Base-by-base conservation (phyloP, 1,140 invertebrate species). In the Sinonovacula constricta region DNA sequence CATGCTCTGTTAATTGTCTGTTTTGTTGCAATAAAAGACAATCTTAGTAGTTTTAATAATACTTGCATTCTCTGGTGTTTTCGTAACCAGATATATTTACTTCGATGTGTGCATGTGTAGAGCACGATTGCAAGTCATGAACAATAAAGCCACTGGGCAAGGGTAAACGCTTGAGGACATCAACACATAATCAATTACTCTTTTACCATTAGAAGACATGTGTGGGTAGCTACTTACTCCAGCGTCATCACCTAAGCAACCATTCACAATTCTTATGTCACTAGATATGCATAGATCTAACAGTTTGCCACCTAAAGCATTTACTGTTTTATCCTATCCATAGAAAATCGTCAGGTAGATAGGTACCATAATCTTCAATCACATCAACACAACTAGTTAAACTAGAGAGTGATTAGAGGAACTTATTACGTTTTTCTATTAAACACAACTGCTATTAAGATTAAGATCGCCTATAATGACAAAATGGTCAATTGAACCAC, bases 151-250 rank as follows among this genome's bases (percentile, higher is more conserved):
- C n/a, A n/a, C n/a, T n/a, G n/a, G n/a, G n/a, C n/a, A n/a, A n/a
- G n/a, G n/a, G n/a, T n/a, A n/a, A n/a, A n/a, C n/a, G n/a, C n/a
- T n/a, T n/a, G n/a, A n/a, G n/a, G n/a, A n/a, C n/a, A n/a, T n/a
- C n/a, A n/a, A n/a, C n/a, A n/a, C 65, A 70, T 70, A 70, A 36
- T 70, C 51, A n/a, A 70, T 70, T 22, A 70, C 7, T 7, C 39
- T 53, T 56, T 34, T 56, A 31, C 67, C 67, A 2, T 34, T 56
- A 56, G 4, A 33, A 22, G 49, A 56, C 31, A 70, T 30, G 30
- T 49, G 3, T 33, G 56, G 36, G 24, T 33, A 60, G n/a, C 2
- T 30, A 4, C 56, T 39, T 33, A 28, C 45, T n/a, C 51, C 34
- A 7, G 28, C 66, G 22, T 56, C 66, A 26, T 59, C 22, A 10